Evolutionary conservation across 92 coral and sea anemone genomes (phyloP).

Genomic region (Actinernus sp.): DNA sequence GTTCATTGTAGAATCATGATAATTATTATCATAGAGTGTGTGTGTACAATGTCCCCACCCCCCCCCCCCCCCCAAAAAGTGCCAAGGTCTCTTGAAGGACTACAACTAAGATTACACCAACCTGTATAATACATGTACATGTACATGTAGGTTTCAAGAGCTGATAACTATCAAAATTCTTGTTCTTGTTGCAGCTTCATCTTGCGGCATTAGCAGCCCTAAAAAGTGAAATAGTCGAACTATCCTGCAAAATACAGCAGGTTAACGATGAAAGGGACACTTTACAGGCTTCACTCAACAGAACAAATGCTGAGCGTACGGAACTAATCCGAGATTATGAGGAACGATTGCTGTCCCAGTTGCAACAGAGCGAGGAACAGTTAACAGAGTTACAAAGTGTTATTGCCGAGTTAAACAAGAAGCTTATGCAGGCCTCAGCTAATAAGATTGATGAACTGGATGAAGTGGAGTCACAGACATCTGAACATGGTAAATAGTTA

Average conservation of each 20-base stretch:
- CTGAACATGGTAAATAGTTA: conserved; percentile 80
- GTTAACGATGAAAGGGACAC: conserved; percentile 90
- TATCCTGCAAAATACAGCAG: conserved; percentile 80
- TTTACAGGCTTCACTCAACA: conserved; percentile 58
- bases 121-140: too few species aligned
- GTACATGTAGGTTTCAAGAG: too few species aligned
- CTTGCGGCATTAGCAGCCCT: conserved; percentile 94
- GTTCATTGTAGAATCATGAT: too few species aligned
- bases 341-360: conserved; percentile 79
- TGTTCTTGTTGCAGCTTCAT: conserved; percentile 76
- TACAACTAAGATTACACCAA: too few species aligned
- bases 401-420: conserved; percentile 92
- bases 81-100: too few species aligned
- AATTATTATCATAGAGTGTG: too few species aligned
- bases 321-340: conserved; percentile 88
- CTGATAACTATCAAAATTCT: too few species aligned
- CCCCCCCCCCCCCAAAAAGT: too few species aligned
- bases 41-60: too few species aligned
- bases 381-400: conserved; percentile 97
- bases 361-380: conserved; percentile 91
- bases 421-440: conserved; percentile 71
- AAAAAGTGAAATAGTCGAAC: conserved; percentile 93
- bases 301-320: conserved; percentile 72
- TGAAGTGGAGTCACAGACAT: conserved; percentile 91
- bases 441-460: conserved; percentile 95